Conservation (phyloP, 2,113 vertebrate species). For the Falcunculus frontatus region DNA sequence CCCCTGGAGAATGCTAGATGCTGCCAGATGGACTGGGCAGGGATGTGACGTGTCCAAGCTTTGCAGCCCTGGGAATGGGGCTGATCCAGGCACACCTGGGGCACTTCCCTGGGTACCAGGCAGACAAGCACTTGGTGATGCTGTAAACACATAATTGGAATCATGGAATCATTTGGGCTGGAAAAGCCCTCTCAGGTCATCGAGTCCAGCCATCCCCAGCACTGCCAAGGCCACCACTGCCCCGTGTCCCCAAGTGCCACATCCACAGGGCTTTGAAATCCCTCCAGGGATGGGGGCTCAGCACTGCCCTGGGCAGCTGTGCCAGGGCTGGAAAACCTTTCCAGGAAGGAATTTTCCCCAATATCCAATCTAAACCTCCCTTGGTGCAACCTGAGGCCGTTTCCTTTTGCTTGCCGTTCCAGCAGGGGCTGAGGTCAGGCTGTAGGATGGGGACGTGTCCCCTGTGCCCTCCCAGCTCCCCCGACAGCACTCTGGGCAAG, state of each 20-base stretch:
- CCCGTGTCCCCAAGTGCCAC: neutral
- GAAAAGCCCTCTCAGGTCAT: neutral
- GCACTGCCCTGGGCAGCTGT: neutral
- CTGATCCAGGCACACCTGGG: neutral
- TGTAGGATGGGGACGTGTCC: accelerated
- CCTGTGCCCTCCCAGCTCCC: neutral
- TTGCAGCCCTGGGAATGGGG: neutral
- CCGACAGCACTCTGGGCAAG: accelerated
- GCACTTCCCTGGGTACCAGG: neutral
- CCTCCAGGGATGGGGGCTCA: neutral
- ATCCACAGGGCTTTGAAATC: neutral
- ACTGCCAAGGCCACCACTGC: neutral
- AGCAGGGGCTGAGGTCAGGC: neutral
- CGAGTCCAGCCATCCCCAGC: neutral
- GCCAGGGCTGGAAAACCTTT: neutral
- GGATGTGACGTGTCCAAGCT: accelerated
- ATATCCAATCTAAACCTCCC: neutral
- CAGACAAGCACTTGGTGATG: no score
- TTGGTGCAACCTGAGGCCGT: neutral
- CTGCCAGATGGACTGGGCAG: neutral
- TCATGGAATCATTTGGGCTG: neutral
- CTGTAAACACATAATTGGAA: neutral
- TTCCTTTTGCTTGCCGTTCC: neutral
- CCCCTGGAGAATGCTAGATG: neutral
- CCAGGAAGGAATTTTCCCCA: neutral